Conservation (phyloP, 2,888 invertebrate genomes). For the Nasonovia ribisnigri region DNA sequence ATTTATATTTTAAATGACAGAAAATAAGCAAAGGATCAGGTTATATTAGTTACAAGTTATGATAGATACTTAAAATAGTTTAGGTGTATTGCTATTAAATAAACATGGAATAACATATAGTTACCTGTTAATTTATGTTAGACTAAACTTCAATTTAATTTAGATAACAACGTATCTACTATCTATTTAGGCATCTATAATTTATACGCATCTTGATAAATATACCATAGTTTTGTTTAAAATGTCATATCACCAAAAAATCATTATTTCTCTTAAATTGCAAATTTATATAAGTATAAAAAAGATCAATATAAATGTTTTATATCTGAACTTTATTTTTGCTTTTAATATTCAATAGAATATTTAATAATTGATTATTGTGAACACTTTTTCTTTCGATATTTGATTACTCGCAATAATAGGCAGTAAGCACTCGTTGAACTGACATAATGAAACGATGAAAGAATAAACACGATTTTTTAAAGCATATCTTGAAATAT, state of each 20-base stretch:
- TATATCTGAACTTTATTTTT: neutral
- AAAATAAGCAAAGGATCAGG: too few species aligned
- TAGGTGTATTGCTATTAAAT: neutral
- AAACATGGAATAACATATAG: neutral
- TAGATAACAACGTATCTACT: neutral
- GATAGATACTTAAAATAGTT: too few species aligned
- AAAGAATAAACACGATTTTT: neutral
- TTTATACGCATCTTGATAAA: neutral
- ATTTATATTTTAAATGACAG: too few species aligned
- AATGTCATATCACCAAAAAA: neutral
- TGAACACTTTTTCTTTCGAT: neutral
- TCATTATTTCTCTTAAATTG: neutral
- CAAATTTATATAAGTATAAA: neutral
- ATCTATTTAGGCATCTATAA: neutral
- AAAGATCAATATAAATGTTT: neutral
- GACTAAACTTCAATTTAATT: neutral
- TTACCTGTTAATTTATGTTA: neutral
- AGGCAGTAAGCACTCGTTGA: neutral
- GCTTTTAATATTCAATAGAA: neutral
- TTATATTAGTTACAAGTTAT: too few species aligned
- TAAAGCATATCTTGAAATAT: neutral
- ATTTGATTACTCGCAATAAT: neutral
- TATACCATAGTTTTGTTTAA: neutral
- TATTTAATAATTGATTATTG: neutral
- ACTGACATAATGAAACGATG: neutral